phyloP scores from a whole-genome alignment of 1,140 invertebrate genomes.

The Parapsyche elsis region DNA sequence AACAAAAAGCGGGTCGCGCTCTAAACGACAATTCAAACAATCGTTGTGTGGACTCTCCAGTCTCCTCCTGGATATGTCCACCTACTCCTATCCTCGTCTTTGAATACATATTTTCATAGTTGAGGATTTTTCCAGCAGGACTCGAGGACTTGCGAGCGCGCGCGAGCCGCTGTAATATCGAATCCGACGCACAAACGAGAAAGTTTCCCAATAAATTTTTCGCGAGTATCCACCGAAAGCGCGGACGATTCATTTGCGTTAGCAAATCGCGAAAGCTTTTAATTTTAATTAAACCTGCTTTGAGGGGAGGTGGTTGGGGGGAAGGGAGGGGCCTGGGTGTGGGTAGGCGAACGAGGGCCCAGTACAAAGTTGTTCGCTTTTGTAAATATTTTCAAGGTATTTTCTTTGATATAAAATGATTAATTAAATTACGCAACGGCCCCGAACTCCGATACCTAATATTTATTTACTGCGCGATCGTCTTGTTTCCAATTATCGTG shows the following conservation, averaged over 20 bases:
- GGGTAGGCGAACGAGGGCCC: slow-evolving; percentile 5
- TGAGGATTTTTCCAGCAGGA: no score
- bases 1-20: neutral
- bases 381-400: slow-evolving; percentile 55
- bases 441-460: slow-evolving; percentile 21
- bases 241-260: slow-evolving; percentile 32
- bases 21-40: slow-evolving; percentile 32
- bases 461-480: slow-evolving; percentile 19
- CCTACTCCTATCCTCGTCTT: no score
- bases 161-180: neutral
- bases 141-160: no score
- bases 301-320: neutral
- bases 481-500: slow-evolving; percentile 20
- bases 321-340: neutral
- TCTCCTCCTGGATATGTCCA: neutral
- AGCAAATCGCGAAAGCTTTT: slow-evolving; percentile 28
- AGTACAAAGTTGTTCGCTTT: slow-evolving; percentile 43
- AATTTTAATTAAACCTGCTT: slow-evolving; percentile 52
- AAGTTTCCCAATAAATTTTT: slow-evolving; percentile 18
- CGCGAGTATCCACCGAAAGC: slow-evolving; percentile 4
- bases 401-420: slow-evolving; percentile 53
- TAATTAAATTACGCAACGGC: slow-evolving; percentile 52
- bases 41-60: neutral
- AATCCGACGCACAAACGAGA: neutral
- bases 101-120: no score